Evolutionary conservation across 1,140 invertebrate genomes (phyloP).

Genomic region (Samia ricini): DNA sequence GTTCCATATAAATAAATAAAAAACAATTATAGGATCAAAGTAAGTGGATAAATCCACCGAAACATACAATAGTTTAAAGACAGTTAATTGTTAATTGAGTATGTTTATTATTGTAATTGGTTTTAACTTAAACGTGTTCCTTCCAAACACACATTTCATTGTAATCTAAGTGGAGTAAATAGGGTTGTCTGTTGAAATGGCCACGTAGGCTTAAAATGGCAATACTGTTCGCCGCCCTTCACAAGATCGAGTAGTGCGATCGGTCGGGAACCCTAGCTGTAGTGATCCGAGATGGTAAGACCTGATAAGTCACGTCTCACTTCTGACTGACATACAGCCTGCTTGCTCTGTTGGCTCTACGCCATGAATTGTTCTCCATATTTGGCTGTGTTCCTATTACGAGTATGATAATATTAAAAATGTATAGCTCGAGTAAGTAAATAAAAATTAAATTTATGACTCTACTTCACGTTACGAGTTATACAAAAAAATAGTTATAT

Average conservation of each 20-base stretch:
- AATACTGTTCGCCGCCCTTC: not conserved
- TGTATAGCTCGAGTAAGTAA: not conserved
- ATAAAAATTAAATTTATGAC: too few species aligned
- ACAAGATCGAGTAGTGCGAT: not conserved
- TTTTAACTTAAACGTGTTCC: not conserved
- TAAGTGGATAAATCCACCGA: too few species aligned
- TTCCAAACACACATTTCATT: not conserved
- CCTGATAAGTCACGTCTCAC: not conserved
- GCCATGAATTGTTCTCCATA: not conserved
- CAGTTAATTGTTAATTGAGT: too few species aligned
- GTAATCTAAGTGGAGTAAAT: not conserved
- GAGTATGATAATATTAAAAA: not conserved
- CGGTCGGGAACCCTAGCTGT: not conserved
- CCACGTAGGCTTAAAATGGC: not conserved
- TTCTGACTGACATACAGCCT: not conserved
- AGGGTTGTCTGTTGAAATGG: not conserved
- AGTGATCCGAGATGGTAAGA: not conserved
- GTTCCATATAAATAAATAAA: too few species aligned
- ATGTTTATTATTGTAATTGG: too few species aligned
- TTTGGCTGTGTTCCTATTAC: not conserved
- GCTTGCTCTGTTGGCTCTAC: not conserved
- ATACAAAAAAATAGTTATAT: too few species aligned
- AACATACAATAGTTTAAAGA: too few species aligned
- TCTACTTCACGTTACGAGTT: too few species aligned
- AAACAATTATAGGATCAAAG: too few species aligned